Percentiles rank a stretch among this genome's conserved stretches.
phyloP scores from a whole-genome alignment of 2,888 invertebrate genomes.

The Furcula furcula region DNA sequence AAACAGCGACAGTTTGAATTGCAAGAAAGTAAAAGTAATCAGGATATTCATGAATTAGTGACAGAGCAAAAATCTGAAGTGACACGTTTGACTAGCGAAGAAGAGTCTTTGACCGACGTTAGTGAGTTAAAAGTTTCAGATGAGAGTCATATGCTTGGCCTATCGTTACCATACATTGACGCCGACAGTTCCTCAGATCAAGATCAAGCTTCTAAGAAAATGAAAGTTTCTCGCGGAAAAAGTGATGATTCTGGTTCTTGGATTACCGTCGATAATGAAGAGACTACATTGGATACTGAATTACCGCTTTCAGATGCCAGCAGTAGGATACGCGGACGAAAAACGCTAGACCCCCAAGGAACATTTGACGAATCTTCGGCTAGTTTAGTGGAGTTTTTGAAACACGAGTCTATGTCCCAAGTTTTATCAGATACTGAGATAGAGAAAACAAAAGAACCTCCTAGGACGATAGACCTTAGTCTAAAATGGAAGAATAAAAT shows the following conservation, averaged over 20 bases:
- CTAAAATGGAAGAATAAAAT: constrained; percentile 81
- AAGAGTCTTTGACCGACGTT: constrained; percentile 86
- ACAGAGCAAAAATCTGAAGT: constrained; percentile 71
- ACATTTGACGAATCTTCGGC: constrained; percentile 83
- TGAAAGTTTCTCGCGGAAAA: constrained; percentile 68
- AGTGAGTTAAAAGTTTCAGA: constrained; percentile 82
- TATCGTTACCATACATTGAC: constrained; percentile 76
- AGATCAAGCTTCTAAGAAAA: constrained; percentile 57
- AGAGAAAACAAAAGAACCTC: constrained; percentile 49
- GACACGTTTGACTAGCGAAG: constrained; percentile 82
- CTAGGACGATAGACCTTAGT: constrained; percentile 56
- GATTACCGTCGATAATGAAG: constrained; percentile 86
- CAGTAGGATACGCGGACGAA: constrained; percentile 41
- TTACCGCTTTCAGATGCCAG: constrained; percentile 77
- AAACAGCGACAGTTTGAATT: constrained; percentile 76
- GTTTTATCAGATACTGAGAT: constrained; percentile 62
- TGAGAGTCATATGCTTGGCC: constrained; percentile 71
- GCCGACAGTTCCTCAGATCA: constrained; percentile 79
- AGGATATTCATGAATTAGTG: constrained; percentile 56
- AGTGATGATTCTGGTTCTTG: constrained; percentile 87
- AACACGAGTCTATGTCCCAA: constrained; percentile 68
- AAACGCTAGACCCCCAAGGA: constrained; percentile 76
- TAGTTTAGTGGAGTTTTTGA: constrained; percentile 74
- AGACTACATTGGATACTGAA: constrained; percentile 82
- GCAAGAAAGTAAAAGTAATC: constrained; percentile 61